phyloP scores from a whole-genome alignment of 2,113 vertebrate genomes.

The Scomber japonicus region DNA sequence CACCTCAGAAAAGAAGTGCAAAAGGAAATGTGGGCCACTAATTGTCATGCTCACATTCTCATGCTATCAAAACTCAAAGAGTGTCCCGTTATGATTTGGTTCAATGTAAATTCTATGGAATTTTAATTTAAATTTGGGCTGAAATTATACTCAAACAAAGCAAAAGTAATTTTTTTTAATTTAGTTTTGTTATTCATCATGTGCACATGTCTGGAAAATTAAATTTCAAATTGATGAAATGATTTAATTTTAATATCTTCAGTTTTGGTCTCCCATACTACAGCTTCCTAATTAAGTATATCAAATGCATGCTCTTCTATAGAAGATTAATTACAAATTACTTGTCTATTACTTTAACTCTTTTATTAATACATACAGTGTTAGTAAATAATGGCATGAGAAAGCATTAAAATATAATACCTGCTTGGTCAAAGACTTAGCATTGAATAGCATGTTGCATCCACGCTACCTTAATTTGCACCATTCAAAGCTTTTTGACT shows the following conservation, averaged over 20 bases:
- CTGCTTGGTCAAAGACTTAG: background rate
- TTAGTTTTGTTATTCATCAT: no score
- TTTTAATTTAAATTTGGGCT: no score
- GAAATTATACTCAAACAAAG: no score
- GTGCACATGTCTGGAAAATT: background rate
- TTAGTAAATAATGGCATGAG: conserved; percentile 12
- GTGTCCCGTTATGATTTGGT: no score
- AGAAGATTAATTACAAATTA: background rate
- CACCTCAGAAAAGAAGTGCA: no score
- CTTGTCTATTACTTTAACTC: background rate
- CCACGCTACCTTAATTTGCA: conserved; percentile 73
- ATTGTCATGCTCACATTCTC: no score
- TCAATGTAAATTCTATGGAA: no score
- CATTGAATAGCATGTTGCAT: conserved; percentile 72
- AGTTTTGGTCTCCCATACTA: conserved; percentile 11
- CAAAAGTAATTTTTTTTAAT: no score
- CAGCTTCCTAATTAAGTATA: background rate
- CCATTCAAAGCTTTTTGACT: conserved; percentile 79
- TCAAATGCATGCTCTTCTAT: conserved; percentile 38
- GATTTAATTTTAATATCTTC: conserved; percentile 4
- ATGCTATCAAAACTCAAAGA: no score
- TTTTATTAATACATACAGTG: background rate
- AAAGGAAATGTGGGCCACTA: no score
- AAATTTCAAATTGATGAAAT: background rate
- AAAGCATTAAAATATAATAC: background rate